These are phyloP conservation scores for Helarctos malayanus DNA, from an alignment of 2,797 vertebrate genomes.

Conservation along the genomic window DNA sequence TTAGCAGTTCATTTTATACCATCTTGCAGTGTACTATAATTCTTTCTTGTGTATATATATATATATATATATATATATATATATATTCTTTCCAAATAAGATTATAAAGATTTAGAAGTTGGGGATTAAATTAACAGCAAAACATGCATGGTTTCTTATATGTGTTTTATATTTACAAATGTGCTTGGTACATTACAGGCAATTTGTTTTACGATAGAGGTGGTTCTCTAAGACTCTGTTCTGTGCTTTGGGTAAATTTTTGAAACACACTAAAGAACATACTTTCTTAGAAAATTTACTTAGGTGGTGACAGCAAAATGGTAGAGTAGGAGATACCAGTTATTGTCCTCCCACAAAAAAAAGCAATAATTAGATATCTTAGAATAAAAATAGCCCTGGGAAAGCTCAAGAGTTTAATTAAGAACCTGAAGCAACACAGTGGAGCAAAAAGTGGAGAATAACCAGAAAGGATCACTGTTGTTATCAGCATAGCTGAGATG, in stretches of 20 bases:
- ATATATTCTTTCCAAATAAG: background rate
- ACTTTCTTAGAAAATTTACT: slow-evolving; percentile 1
- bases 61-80: background rate
- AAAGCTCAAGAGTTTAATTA: background rate
- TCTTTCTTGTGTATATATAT: background rate
- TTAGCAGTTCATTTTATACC: background rate
- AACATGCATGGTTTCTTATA: background rate
- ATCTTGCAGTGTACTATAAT: background rate
- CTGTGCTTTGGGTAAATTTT: background rate
- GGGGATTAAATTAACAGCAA: background rate
- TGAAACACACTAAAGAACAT: background rate
- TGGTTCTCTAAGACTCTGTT: background rate
- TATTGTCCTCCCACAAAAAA: background rate
- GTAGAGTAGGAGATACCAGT: background rate
- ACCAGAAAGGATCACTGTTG: background rate
- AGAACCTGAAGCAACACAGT: background rate
- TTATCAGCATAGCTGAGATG: background rate
- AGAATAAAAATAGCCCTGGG: background rate
- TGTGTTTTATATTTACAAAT: background rate
- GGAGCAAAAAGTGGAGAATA: background rate
- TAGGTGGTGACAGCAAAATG: background rate
- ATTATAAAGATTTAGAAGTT: background rate
- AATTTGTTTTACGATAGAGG: background rate
- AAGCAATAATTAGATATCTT: background rate
- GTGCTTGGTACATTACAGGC: background rate